Evolutionary conservation across 2,888 invertebrate species (phyloP).

Genomic region (Ectobius pallidus): DNA sequence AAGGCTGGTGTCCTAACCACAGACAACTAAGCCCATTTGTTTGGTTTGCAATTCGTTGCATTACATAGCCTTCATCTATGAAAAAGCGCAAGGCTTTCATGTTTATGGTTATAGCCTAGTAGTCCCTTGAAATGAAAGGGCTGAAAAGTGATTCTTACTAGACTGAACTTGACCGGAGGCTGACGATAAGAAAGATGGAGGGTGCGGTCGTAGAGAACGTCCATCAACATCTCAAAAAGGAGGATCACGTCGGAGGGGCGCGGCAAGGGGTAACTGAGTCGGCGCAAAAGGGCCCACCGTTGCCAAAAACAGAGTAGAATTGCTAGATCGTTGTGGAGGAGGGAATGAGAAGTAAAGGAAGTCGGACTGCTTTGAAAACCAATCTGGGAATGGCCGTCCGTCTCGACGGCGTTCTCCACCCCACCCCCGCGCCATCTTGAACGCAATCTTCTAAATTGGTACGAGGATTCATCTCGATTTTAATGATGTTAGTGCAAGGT

Average conservation of each 20-base stretch:
- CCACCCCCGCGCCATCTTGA: conserved; percentile 44
- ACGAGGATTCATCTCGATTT: conserved; percentile 24
- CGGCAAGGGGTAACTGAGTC: conserved; percentile 29
- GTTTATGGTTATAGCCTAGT: too few relatives aligned
- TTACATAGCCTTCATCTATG: too few relatives aligned
- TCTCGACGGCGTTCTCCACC: too few relatives aligned
- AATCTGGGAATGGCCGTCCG: conserved; percentile 39
- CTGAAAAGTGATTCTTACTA: neutral
- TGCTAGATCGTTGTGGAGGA: neutral
- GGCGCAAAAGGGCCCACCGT: conserved; percentile 17
- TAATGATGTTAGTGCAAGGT: neutral
- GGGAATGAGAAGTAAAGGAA: neutral
- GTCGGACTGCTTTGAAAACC: conserved; percentile 34
- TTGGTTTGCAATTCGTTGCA: too few relatives aligned
- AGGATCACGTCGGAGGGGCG: conserved; percentile 12
- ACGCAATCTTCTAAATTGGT: conserved; percentile 42
- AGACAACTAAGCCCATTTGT: too few relatives aligned
- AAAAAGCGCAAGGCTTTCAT: too few relatives aligned
- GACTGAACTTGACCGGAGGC: conserved; percentile 16
- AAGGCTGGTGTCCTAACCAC: too few relatives aligned
- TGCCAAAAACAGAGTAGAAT: conserved; percentile 27
- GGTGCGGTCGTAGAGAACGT: conserved; percentile 32
- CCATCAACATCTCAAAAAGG: conserved; percentile 26
- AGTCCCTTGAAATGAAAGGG: too few relatives aligned
- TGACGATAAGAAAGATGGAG: conserved; percentile 16